Evolutionary conservation across 2,113 vertebrate genomes (phyloP).

Genomic region (Dipodomys stephensi): DNA sequence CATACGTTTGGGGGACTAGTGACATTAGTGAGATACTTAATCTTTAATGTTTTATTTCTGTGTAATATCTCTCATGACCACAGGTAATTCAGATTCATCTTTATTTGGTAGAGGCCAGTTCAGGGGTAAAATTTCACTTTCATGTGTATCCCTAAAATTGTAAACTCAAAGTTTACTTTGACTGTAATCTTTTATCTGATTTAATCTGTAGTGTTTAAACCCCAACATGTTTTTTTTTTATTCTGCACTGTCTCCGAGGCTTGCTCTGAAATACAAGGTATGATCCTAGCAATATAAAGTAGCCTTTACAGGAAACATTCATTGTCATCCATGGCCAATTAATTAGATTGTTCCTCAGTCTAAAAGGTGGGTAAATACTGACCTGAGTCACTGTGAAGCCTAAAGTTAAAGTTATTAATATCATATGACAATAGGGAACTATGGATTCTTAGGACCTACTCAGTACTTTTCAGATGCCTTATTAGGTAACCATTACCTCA

Average conservation of each 20-base stretch:
- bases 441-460: conserved; percentile 16
- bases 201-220: not conserved
- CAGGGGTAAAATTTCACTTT: not conserved
- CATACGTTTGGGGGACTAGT: not conserved
- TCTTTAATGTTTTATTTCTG: conserved; percentile 35
- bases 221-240: not conserved
- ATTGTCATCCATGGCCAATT: conserved; percentile 3
- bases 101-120: not conserved
- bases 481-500: not conserved
- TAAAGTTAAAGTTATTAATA: conserved; percentile 21
- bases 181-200: not conserved
- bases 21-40: not conserved
- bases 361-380: conserved; percentile 17
- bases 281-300: conserved; percentile 22
- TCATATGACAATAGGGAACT: not conserved
- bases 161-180: not conserved
- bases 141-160: not conserved
- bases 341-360: not conserved
- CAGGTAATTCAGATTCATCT: conserved; percentile 9
- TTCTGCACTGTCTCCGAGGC: not conserved
- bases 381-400: not conserved
- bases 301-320: not conserved
- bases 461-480: not conserved
- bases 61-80: not conserved
- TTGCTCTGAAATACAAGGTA: conserved; percentile 43